Base-by-base conservation (phyloP, 1,140 invertebrate genomes). In the Drosophila teissieri region DNA sequence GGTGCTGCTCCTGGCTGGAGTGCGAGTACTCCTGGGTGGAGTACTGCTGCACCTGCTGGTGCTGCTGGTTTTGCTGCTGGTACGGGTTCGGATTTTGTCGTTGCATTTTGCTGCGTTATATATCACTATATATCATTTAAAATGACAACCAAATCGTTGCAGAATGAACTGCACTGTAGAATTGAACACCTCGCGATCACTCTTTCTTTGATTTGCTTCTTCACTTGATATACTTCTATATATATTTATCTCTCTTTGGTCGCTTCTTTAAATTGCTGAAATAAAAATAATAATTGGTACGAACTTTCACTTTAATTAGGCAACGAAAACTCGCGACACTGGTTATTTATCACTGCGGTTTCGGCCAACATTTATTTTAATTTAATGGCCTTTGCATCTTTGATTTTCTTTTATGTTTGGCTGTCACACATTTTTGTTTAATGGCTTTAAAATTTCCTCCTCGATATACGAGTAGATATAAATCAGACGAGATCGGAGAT, bases 21-120 rank as follows among this genome's bases (percentile, higher is more conserved):
- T 83, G 82, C 56, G 81, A 89, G 45, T 79, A 90, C 78, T 91
- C 90, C 64, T 91, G 91, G 19, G 93, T 93, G 58, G 93, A 93
- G 69, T 94, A 93, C 63, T 94, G 92, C 76, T 94, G 94, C 84
- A 93, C 93, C 91, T 93, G 94, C 78, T 94, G 93, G 83, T 93
- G 93, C 55, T 91, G 82, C 51, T 78, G 58, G 40, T 73, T 57
- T 54, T 81, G 83, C 74, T 93, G 92, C 76, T 93, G 92, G 80
- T 93, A 92, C 72, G 88, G 90, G 76, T 92, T 91, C 83, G 90
- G 70, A 91, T 92, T 92, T 91, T 91, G 80, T 90, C 91, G 91
- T 89, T 92, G 91, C 91, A 92, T 92, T 92, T 90, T 90, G 46
- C 57, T 73, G 90, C 90, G 89, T 91, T 91, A 92, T 91, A 85